Evolutionary conservation across 2,113 vertebrate species (phyloP).

Genomic region (Myanophis thanlyinensis): DNA sequence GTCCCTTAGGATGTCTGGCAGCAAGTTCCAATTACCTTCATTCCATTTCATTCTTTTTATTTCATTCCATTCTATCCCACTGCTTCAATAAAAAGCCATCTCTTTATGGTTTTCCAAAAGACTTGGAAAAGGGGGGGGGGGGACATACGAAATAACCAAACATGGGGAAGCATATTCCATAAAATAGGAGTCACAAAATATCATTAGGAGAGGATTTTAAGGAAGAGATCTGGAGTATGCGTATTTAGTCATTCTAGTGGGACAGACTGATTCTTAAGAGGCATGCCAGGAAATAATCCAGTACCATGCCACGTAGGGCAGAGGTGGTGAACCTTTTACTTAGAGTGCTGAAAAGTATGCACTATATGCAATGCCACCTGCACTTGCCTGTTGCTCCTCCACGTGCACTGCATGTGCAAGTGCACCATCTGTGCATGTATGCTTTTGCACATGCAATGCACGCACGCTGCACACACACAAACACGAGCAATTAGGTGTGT

Average conservation of each 20-base stretch:
- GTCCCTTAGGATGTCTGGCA: neutral
- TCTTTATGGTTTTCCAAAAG: neutral
- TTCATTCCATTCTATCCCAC: neutral
- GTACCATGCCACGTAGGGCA: neutral
- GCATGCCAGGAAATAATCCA: neutral
- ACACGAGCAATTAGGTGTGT: too few species aligned
- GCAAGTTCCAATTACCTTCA: neutral
- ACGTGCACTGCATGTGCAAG: too few species aligned
- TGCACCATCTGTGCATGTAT: too few species aligned
- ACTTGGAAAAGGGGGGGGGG: too few species aligned
- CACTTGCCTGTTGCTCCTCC: too few species aligned
- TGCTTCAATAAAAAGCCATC: neutral
- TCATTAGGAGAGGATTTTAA: neutral
- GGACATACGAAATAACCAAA: neutral
- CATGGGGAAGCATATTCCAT: too few species aligned
- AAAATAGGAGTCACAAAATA: neutral
- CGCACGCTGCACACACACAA: too few species aligned
- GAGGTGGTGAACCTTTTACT: too few species aligned
- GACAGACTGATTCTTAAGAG: neutral
- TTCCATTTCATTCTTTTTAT: neutral
- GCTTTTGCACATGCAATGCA: too few species aligned
- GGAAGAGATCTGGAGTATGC: neutral
- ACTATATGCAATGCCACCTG: too few species aligned
- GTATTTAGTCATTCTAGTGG: neutral
- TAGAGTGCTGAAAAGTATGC: too few species aligned